These are phyloP conservation scores for Cynopterus sphinx DNA, from an alignment of 2,797 vertebrate species.

Conservation along the genomic window DNA sequence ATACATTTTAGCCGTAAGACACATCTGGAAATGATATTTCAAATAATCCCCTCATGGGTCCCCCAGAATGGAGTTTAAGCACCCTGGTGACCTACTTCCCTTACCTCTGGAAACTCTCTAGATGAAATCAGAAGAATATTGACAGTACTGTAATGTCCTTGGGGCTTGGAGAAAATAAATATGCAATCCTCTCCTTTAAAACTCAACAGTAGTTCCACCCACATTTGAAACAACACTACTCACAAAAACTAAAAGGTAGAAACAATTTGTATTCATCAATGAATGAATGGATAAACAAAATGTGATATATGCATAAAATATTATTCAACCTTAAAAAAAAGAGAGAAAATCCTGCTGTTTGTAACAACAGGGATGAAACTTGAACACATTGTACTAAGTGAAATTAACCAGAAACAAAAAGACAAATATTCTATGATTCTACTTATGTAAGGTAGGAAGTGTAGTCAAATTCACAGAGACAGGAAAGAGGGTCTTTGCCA, in stretches of 20 bases:
- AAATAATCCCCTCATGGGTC: neutral
- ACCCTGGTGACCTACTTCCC: conserved; percentile 48
- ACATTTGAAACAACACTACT: neutral
- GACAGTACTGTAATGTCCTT: conserved; percentile 37
- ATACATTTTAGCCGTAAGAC: conserved; percentile 51
- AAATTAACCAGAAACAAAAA: conserved; percentile 7
- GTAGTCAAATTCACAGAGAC: neutral
- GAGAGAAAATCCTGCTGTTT: neutral
- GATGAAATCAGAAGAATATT: conserved; percentile 63
- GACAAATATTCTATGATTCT: neutral
- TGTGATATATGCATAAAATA: neutral
- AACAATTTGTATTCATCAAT: neutral
- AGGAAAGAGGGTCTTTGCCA: neutral
- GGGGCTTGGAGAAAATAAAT: conserved; percentile 25
- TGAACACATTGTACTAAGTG: neutral
- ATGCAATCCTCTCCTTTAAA: conserved; percentile 45
- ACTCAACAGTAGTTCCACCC: neutral
- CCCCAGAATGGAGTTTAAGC: conserved; percentile 47
- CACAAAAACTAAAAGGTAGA: neutral
- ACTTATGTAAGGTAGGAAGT: neutral
- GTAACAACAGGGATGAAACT: neutral
- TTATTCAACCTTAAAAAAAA: neutral
- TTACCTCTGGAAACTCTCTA: conserved; percentile 57
- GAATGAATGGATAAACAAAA: neutral
- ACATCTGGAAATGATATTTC: conserved; percentile 71